These are phyloP conservation scores for Trochalopteron elliotii DNA, from an alignment of 2,113 vertebrate genomes.

Conservation along the genomic window DNA sequence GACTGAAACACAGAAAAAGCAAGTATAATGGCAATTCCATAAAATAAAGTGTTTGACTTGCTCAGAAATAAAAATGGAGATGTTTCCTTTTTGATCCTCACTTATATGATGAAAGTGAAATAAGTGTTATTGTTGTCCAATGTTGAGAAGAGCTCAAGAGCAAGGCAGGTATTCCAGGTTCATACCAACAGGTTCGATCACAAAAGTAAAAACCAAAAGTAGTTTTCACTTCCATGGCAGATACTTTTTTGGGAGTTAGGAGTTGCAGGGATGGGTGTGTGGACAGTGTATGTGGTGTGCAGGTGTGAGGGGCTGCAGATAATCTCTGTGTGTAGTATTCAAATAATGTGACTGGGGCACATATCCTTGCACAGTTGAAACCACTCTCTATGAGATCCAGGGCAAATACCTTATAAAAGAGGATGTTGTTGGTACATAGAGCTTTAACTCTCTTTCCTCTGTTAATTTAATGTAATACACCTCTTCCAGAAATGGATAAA, in stretches of 20 bases:
- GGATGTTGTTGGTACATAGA: background rate
- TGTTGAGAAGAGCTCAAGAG: background rate
- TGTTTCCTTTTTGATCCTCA: background rate
- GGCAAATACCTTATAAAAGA: background rate
- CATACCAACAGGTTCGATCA: background rate
- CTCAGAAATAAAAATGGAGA: background rate
- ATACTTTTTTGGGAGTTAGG: background rate
- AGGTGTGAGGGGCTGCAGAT: background rate
- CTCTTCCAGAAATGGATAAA: background rate
- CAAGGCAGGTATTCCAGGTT: background rate
- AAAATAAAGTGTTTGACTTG: background rate
- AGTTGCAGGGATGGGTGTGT: background rate
- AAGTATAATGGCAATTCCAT: background rate
- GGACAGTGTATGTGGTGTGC: background rate
- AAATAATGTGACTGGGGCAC: background rate
- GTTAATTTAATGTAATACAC: background rate
- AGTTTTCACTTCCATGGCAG: background rate
- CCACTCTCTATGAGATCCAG: background rate
- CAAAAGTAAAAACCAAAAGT: background rate
- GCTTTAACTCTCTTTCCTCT: background rate
- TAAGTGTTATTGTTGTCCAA: background rate
- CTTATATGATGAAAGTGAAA: background rate
- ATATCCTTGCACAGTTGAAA: background rate
- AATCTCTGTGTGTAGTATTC: background rate
- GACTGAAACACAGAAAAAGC: background rate